A percentile compares a stretch with the other conserved stretches of the same genome.
Evolutionary conservation across 2,113 vertebrate genomes (phyloP).

Genomic region (Sinocyclocheilus maitianheensis): DNA sequence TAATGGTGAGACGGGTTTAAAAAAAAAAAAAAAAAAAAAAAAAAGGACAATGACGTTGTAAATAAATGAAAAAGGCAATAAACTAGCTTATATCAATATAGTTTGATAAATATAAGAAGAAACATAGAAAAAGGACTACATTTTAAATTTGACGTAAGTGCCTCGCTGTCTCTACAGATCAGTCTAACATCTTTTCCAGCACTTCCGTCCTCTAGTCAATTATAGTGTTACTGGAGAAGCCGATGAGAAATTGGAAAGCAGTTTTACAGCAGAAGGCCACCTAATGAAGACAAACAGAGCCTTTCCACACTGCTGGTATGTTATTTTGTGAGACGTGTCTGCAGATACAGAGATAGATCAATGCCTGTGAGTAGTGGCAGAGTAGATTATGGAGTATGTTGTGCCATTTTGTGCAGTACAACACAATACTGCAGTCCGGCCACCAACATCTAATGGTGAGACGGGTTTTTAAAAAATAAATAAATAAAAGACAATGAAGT

Average conservation of each 20-base stretch:
- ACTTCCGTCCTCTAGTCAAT: neutral
- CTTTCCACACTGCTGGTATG: constrained; percentile 2
- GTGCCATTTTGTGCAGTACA: constrained; percentile 79
- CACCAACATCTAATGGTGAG: constrained; percentile 88
- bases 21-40: too few relatives aligned
- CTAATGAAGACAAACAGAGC: constrained; percentile 43
- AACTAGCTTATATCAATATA: neutral
- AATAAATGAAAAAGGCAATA: neutral
- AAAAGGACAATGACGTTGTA: too few relatives aligned
- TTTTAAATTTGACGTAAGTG: constrained; percentile 71
- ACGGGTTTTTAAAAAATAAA: constrained; percentile 72
- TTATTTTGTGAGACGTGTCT: neutral
- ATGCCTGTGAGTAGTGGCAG: neutral
- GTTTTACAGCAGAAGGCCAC: constrained; percentile 29
- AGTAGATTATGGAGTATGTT: constrained; percentile 5
- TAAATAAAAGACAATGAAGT: neutral
- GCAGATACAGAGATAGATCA: constrained; percentile 14
- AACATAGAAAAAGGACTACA: too few relatives aligned
- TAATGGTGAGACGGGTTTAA: constrained; percentile 87
- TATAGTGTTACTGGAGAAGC: constrained; percentile 58
- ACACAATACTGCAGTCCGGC: constrained; percentile 85
- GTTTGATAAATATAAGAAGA: neutral
- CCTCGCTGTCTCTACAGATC: neutral
- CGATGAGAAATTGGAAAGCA: constrained; percentile 55
- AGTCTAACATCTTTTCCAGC: constrained; percentile 51